Evolutionary conservation across 1,140 invertebrate species (phyloP).

Genomic region (Euwallacea fornicatus): DNA sequence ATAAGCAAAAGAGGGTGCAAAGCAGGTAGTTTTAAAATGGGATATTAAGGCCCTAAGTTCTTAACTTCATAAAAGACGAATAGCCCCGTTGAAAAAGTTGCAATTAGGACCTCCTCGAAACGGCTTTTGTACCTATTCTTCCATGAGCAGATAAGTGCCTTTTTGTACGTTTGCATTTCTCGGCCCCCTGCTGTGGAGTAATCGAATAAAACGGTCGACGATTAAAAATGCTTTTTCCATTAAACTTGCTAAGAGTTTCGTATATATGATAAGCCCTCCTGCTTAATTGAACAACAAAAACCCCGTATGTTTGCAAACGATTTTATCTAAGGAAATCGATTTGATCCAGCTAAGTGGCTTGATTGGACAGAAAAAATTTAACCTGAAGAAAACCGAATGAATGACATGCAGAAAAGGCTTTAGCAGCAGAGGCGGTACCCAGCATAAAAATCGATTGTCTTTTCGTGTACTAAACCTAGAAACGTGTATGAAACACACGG

Average conservation of each 20-base stretch:
- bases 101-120: slow-evolving; percentile 34
- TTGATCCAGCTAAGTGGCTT: slow-evolving; percentile 14
- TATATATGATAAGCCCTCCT: slow-evolving; percentile 1
- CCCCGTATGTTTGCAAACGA: slow-evolving; percentile 27
- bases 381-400: slow-evolving; percentile 27
- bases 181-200: slow-evolving; percentile 6
- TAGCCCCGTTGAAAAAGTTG: slow-evolving; percentile 31
- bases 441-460: no score
- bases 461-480: no score
- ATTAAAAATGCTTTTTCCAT: slow-evolving; percentile 9
- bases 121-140: slow-evolving; percentile 36
- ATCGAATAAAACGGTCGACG: slow-evolving; percentile 22
- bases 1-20: slow-evolving; percentile 35
- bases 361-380: slow-evolving; percentile 19
- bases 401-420: slow-evolving; percentile 30
- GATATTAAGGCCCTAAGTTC: slow-evolving; percentile 35
- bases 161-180: slow-evolving; percentile 29
- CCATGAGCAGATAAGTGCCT: slow-evolving; percentile 35
- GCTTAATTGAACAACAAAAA: slow-evolving; percentile 30
- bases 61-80: slow-evolving; percentile 36
- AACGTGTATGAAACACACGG: no score
- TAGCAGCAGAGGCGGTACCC: not conserved
- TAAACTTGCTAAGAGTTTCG: not conserved
- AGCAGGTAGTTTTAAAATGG: slow-evolving; percentile 38
- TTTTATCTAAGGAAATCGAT: slow-evolving; percentile 10